phyloP scores from a whole-genome alignment of 2,888 invertebrate genomes.

The Tridacna crocea region DNA sequence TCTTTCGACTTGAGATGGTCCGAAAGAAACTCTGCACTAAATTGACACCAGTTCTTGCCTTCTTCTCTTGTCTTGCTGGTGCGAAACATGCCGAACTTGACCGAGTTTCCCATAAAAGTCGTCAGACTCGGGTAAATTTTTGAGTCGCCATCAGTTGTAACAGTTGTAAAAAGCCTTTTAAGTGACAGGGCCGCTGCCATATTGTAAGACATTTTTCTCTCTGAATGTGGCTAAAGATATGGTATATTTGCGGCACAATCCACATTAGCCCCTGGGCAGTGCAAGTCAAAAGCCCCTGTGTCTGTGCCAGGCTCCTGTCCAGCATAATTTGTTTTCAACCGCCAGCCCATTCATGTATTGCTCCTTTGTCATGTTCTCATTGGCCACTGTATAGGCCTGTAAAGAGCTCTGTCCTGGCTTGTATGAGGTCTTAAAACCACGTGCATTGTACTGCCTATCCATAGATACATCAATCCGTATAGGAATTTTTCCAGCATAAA shows the following conservation, averaged over 20 bases:
- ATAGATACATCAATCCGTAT: constrained; percentile 1
- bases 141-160: constrained; percentile 21
- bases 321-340: constrained; percentile 19
- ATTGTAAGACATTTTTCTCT: constrained; percentile 27
- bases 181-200: constrained; percentile 18
- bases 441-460: constrained; percentile 23
- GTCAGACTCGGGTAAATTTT: constrained; percentile 10
- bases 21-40: constrained; percentile 22
- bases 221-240: constrained; percentile 15
- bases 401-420: constrained; percentile 31
- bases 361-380: constrained; percentile 30
- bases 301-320: constrained; percentile 13
- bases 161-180: constrained; percentile 14
- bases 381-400: constrained; percentile 26
- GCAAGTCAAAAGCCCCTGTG: constrained; percentile 19
- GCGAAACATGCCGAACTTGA: constrained; percentile 11
- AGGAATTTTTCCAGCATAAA: constrained; percentile 10
- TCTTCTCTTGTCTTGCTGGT: constrained; percentile 18
- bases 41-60: constrained; percentile 21
- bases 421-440: constrained; percentile 22
- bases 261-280: constrained; percentile 19
- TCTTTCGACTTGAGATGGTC: constrained; percentile 12
- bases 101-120: constrained; percentile 7
- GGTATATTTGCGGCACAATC: constrained; percentile 26
- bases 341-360: constrained; percentile 18